Conservation (phyloP, 2,888 invertebrate genomes). For the Caenorhabditis imperialis region DNA sequence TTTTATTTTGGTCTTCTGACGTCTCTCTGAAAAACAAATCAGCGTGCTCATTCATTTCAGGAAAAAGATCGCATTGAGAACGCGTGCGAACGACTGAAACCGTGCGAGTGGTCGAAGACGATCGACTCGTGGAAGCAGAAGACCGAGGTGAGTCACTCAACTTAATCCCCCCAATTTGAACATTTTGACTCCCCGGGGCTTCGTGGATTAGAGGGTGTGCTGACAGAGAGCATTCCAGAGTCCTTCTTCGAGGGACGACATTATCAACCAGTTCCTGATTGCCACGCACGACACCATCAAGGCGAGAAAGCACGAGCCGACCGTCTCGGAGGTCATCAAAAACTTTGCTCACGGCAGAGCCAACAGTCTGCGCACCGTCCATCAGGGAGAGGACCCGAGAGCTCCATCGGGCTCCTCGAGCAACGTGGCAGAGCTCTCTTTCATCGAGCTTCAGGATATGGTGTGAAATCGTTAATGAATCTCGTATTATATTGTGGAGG, state of each 20-base stretch:
- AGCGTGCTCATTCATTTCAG: no score
- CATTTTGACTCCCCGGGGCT: neutral
- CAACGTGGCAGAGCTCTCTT: slow-evolving; percentile 39
- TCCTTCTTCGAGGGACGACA: slow-evolving; percentile 31
- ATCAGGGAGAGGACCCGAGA: slow-evolving; percentile 12
- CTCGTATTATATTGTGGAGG: no score
- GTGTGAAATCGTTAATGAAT: no score
- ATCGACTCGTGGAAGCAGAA: slow-evolving; percentile 48
- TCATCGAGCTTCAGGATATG: slow-evolving; percentile 50
- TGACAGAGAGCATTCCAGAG: slow-evolving; percentile 17
- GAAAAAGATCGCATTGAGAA: slow-evolving; percentile 52
- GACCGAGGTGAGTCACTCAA: slow-evolving; percentile 34
- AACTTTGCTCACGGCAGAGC: slow-evolving; percentile 31
- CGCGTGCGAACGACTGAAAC: slow-evolving; percentile 53
- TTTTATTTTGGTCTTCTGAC: no score
- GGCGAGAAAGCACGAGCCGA: slow-evolving; percentile 36
- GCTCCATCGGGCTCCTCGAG: slow-evolving; percentile 10
- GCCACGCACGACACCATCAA: slow-evolving; percentile 48
- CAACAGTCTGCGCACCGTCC: slow-evolving; percentile 17
- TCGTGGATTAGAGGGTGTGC: no score
- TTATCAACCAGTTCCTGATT: slow-evolving; percentile 38
- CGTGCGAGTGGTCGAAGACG: slow-evolving; percentile 46
- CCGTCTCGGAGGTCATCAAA: slow-evolving; percentile 34
- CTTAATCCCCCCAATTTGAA: neutral
- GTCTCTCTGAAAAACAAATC: no score